Percentiles rank a stretch among this genome's conserved stretches.
phyloP scores from a whole-genome alignment of 2,888 invertebrate genomes.

The Julus scanicus region DNA sequence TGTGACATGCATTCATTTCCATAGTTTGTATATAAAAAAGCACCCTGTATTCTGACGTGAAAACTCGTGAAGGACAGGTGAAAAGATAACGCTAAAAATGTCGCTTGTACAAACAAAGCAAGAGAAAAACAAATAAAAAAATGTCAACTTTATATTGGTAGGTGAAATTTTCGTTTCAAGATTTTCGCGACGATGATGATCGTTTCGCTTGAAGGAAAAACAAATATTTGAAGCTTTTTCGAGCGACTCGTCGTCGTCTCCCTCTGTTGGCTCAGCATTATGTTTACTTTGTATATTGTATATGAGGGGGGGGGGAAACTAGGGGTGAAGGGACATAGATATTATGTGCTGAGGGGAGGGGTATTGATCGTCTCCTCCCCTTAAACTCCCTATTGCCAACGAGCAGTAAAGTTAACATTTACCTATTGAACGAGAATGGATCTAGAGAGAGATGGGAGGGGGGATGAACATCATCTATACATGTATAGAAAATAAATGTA shows the following conservation, averaged over 20 bases:
- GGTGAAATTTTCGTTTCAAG: conserved; percentile 1
- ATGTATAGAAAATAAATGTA: background rate
- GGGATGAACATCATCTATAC: background rate
- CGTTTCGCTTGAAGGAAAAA: background rate
- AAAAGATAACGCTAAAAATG: background rate
- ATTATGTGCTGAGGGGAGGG: background rate
- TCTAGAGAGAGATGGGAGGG: background rate
- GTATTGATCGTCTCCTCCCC: background rate
- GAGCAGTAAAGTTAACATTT: background rate
- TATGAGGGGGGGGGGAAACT: background rate
- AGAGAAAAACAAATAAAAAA: background rate
- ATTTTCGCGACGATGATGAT: conserved; percentile 1
- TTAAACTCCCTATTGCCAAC: background rate
- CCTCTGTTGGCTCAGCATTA: background rate
- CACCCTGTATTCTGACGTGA: background rate
- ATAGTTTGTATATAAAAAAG: no score
- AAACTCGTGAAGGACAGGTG: background rate
- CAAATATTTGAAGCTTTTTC: conserved; percentile 1
- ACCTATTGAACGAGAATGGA: conserved; percentile 1
- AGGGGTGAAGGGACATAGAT: background rate
- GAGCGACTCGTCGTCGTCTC: conserved; percentile 1
- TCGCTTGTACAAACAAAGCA: background rate
- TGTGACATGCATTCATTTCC: no score
- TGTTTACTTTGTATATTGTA: conserved; percentile 1
- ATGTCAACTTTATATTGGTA: background rate